Percentiles rank a stretch among this genome's conserved stretches.
phyloP scores from a whole-genome alignment of 2,797 vertebrate species.

The Poeciliopsis paucimaculata region DNA sequence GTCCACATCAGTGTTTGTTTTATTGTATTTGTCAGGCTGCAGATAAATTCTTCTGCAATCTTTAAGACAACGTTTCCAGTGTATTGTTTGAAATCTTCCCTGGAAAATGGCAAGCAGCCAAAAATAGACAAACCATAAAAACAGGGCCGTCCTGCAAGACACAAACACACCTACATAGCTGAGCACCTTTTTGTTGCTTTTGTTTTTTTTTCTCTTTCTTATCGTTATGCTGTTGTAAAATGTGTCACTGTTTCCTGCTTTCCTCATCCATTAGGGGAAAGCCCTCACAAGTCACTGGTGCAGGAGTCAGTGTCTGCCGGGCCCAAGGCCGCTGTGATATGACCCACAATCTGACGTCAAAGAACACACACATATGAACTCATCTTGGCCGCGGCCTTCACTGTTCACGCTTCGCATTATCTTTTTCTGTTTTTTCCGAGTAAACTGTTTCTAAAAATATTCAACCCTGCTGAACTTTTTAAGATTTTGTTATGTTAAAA shows the following conservation, averaged over 20 bases:
- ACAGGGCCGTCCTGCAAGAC: slow-evolving; percentile 22
- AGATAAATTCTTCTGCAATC: slow-evolving; percentile 1
- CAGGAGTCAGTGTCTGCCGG: slow-evolving; percentile 33
- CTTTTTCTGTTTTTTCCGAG: not conserved
- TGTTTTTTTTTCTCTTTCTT: slow-evolving; percentile 13
- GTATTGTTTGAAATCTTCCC: slow-evolving; percentile 8
- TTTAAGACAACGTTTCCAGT: slow-evolving; percentile 4
- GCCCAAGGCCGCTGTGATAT: slow-evolving; percentile 42
- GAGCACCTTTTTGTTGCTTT: slow-evolving; percentile 26
- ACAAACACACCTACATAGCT: slow-evolving; percentile 30
- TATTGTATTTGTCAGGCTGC: not conserved
- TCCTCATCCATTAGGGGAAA: not conserved
- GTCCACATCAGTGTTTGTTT: not conserved
- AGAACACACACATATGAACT: slow-evolving; percentile 13
- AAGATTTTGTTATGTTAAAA: not conserved
- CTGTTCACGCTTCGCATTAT: slow-evolving; percentile 24
- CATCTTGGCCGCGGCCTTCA: slow-evolving; percentile 11
- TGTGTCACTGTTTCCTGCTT: slow-evolving; percentile 38
- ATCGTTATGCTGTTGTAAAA: slow-evolving; percentile 45
- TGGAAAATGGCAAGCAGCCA: slow-evolving; percentile 16
- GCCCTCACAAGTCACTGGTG: slow-evolving; percentile 28
- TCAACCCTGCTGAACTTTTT: not conserved
- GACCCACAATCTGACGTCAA: slow-evolving; percentile 26
- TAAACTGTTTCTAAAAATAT: not conserved
- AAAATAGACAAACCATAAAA: slow-evolving; percentile 33